phyloP scores from a whole-genome alignment of 2,797 vertebrate genomes.

The Rhyacichthys aspro region DNA sequence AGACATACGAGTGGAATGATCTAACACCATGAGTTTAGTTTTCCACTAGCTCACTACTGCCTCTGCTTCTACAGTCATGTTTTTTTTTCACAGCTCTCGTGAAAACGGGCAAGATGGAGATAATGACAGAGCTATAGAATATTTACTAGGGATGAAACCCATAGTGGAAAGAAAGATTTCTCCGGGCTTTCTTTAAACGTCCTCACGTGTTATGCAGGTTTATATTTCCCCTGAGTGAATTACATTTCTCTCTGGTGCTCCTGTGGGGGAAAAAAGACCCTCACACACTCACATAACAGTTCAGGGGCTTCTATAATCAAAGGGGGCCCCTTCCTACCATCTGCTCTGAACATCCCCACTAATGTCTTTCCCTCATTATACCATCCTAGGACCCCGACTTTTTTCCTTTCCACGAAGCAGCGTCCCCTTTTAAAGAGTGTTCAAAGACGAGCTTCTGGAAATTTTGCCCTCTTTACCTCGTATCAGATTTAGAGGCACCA shows the following conservation, averaged over 20 bases:
- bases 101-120: conserved; percentile 24
- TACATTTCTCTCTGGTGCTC: conserved; percentile 40
- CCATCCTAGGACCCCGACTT: conserved; percentile 27
- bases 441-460: conserved; percentile 16
- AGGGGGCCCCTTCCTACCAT: conserved; percentile 35
- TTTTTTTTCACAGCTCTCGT: conserved; percentile 32
- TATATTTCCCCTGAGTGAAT: conserved; percentile 30
- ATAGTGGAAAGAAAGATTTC: conserved; percentile 13
- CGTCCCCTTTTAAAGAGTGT: conserved; percentile 11
- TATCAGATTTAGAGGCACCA: conserved; percentile 20
- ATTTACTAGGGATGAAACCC: conserved; percentile 6
- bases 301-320: conserved; percentile 39
- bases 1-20: conserved; percentile 39
- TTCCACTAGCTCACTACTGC: conserved; percentile 62
- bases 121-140: conserved; percentile 16
- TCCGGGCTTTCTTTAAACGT: conserved; percentile 20
- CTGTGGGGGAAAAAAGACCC: conserved; percentile 16
- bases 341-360: conserved; percentile 38
- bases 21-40: conserved; percentile 47
- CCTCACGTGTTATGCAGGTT: conserved; percentile 23
- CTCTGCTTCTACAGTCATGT: conserved; percentile 16
- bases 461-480: conserved; percentile 4
- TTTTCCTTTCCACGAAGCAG: conserved; percentile 32
- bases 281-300: conserved; percentile 9
- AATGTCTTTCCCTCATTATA: conserved; percentile 41